Conservation (phyloP, 37 sponge, comb jelly and placozoan genomes). For the Bolinopsis microptera region DNA sequence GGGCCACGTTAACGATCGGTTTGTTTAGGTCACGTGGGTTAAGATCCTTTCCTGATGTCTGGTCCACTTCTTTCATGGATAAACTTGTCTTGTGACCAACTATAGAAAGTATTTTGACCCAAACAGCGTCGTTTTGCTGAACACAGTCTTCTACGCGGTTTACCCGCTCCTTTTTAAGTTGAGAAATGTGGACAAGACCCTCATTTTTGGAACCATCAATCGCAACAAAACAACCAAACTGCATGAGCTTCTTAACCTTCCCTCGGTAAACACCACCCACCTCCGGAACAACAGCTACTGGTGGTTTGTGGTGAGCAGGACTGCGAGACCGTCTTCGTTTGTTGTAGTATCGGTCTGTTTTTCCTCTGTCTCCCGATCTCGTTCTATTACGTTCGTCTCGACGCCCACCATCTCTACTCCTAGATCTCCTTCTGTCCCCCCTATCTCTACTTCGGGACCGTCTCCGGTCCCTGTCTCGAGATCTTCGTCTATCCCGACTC, state of each 20-base stretch:
- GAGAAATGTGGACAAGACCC: conserved; percentile 95
- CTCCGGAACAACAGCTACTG: background rate
- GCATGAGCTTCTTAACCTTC: conserved; percentile 89
- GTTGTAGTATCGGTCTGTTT: conserved; percentile 47
- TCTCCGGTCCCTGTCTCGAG: conserved; percentile 1
- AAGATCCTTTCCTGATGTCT: conserved; percentile 84
- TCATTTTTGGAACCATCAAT: conserved; percentile 84
- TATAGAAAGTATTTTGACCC: conserved; percentile 88
- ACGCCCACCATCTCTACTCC: conserved; percentile 7
- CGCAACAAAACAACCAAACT: conserved; percentile 98
- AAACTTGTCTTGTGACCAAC: conserved; percentile 87
- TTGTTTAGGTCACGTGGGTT: conserved; percentile 67
- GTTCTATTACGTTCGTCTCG: background rate
- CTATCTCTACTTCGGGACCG: background rate
- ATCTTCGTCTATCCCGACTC: background rate
- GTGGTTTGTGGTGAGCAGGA: conserved; percentile 52
- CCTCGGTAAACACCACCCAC: conserved; percentile 80
- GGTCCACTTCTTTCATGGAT: conserved; percentile 96
- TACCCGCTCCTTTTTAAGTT: conserved; percentile 79
- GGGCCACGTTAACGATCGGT: background rate
- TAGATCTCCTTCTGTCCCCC: conserved; percentile 47
- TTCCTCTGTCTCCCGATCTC: conserved; percentile 64
- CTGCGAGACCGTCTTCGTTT: conserved; percentile 21
- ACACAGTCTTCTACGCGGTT: conserved; percentile 84
- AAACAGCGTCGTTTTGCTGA: conserved; percentile 83